A percentile compares a stretch with the other conserved stretches of the same genome.
Evolutionary conservation across 1,140 invertebrate species (phyloP).

Genomic region (Scaptodrosophila lebanonensis): DNA sequence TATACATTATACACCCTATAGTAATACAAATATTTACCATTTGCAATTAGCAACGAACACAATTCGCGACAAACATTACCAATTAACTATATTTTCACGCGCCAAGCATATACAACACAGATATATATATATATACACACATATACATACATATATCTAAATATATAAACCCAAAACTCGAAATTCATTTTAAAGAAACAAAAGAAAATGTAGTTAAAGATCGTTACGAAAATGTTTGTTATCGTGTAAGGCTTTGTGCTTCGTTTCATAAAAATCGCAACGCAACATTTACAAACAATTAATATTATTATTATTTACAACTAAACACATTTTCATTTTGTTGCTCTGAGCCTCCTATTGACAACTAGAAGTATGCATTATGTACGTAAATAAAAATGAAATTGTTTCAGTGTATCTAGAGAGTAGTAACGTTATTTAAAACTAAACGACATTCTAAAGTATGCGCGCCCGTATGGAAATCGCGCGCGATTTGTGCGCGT

Average conservation of each 20-base stretch:
- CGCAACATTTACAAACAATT: no score
- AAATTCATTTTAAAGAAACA: slow-evolving; percentile 27
- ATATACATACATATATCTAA: slow-evolving; percentile 17
- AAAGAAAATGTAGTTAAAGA: slow-evolving; percentile 29
- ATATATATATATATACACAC: slow-evolving; percentile 36
- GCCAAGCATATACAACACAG: slow-evolving; percentile 26
- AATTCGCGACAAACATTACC: no score
- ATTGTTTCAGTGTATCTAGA: slow-evolving; percentile 36
- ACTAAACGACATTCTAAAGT: slow-evolving; percentile 8
- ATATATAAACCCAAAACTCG: slow-evolving; percentile 21
- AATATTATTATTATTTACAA: no score
- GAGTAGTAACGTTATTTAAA: slow-evolving; percentile 29
- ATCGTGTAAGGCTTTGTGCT: slow-evolving; percentile 30
- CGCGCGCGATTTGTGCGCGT: background rate
- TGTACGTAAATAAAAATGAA: slow-evolving; percentile 28
- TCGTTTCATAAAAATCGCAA: background rate
- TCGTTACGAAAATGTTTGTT: slow-evolving; percentile 40
- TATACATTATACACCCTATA: slow-evolving; percentile 6
- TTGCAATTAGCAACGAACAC: background rate
- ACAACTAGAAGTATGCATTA: slow-evolving; percentile 15
- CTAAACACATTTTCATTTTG: background rate
- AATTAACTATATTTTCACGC: no score
- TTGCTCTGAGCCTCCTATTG: slow-evolving; percentile 22
- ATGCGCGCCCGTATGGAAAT: no score
- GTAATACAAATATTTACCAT: slow-evolving; percentile 1